Base-by-base conservation (phyloP, 1,140 invertebrate species). In the Solenopsis invicta region DNA sequence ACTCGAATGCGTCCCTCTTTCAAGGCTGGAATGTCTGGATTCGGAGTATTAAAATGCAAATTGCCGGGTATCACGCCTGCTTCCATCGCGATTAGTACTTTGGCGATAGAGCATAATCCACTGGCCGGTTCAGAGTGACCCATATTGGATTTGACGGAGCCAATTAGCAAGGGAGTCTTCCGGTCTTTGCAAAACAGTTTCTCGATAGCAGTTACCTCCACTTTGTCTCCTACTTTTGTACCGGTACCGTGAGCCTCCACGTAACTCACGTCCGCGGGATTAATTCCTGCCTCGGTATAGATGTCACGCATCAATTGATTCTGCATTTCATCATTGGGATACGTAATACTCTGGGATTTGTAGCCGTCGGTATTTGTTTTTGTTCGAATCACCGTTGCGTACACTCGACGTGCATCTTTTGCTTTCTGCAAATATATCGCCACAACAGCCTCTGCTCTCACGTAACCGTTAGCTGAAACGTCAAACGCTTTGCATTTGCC, bases 111-210 rank as follows among this genome's bases (percentile, higher is more conserved):
- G 93, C 98, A 98, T 0, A 99, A 93, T 54, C 98, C 98, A 88
- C 99, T 99, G 0, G 98, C 98, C 5, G 99, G 98, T 94, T 99
- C 99, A 5, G 99, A 97, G 92, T 99, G 99, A 0, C 99, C 99
- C 98, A 99, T 99, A 95, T 99, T 99, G 2, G 98, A 99, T 94
- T 99, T 99, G 0, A 99, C 98, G n/a, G n/a, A n/a, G n/a, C n/a
- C n/a, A n/a, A n/a, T n/a, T n/a, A n/a, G n/a, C n/a, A n/a, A n/a
- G n/a, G 99, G 98, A 0, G 94, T 95, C 13, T 96, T 96, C 10
- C 99, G 96, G 82, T 97, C 97, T 93, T 97, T 97, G 94, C 99
- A 99, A 95, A 99, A 99, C 34, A 99, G 96, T 74, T 99, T 97
- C 0, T 97, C 97, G 82, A 99, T 98, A 0, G 98, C 98, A 93